Base-by-base conservation (phyloP, 1,140 invertebrate genomes). In the Bombus fervidus region DNA sequence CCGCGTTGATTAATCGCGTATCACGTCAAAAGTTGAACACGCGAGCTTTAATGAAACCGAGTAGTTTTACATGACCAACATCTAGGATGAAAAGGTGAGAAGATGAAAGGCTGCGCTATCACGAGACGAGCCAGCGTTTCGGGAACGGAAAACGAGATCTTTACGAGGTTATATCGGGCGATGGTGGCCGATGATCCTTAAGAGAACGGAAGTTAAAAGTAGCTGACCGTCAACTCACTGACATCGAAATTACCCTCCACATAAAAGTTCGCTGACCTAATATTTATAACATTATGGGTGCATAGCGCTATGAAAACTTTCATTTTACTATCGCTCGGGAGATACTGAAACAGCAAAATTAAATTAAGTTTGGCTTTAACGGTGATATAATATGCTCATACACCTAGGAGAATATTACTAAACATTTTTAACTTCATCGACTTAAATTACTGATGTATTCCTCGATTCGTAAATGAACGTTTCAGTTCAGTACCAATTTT, bases 211-310 rank as follows among this genome's bases (percentile, higher is more conserved):
- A 85, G 87, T 89, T 69, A 73, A 88, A 62, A 69, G 76, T 53
- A 43, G 75, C 76, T 47, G 77, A 76, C 43, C 47, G 31, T 73
- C 83, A 43, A n/a, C 62, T 75, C 62, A 80, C 64, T 66, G 76
- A 80, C 87, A 75, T 43, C 53, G 43, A 76, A 72, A 88, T 85
- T 75, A 87, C 62, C 15, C 39, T 13, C 18, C 18, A 25, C 53
- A 66, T 53, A n/a, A 73, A 88, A 88, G 53, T 85, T 85, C 84
- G 39, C 53, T n/a, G 28, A 22, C 53, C 87, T 84, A 81, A 86
- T 79, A 88, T 84, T 69, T 57, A 71, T 41, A 74, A 13, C 75
- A 43, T 85, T 57, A 62, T 34, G 57, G 57, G 34, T 47, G 43
- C 47, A 66, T 25, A 31, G 34, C 6, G 18, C 31, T 28, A 34